A percentile compares a stretch with the other conserved stretches of the same genome.
These are phyloP conservation scores for Alethe castanea DNA, from an alignment of 2,113 vertebrate species.

Conservation along the genomic window DNA sequence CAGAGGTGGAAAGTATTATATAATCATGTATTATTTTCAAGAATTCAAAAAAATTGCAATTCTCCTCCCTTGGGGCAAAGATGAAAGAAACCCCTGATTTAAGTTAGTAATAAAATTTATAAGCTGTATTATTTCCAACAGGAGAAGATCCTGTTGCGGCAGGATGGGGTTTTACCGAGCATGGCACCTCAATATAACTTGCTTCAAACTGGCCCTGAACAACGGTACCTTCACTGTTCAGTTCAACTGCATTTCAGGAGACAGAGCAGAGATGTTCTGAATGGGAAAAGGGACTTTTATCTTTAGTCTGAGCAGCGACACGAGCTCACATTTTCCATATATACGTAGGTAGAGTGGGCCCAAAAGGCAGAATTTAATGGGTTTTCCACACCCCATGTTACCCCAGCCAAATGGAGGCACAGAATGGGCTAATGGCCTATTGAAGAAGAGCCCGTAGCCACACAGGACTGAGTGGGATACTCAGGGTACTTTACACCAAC, in stretches of 20 bases:
- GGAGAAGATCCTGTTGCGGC: background rate
- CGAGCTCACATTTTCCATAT: background rate
- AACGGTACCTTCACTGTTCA: background rate
- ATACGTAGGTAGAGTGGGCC: too few relatives aligned
- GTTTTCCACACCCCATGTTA: background rate
- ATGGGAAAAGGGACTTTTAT: background rate
- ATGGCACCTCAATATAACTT: background rate
- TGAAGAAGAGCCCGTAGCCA: background rate
- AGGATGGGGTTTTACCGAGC: background rate
- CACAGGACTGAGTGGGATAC: rapidly evolving
- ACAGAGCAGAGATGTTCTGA: background rate
- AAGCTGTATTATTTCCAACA: background rate
- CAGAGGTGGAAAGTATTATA: background rate
- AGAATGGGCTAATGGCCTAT: background rate
- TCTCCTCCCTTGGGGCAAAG: background rate
- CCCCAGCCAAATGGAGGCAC: background rate
- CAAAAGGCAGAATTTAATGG: background rate
- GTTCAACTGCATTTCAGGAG: background rate
- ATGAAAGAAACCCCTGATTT: background rate
- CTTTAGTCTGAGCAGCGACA: background rate
- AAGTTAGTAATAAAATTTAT: background rate
- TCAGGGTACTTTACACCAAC: background rate
- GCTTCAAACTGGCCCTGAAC: background rate
- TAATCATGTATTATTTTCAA: background rate
- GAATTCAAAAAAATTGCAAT: background rate